Evolutionary conservation across 2,113 vertebrate species (phyloP).

Genomic region (Apus apus): DNA sequence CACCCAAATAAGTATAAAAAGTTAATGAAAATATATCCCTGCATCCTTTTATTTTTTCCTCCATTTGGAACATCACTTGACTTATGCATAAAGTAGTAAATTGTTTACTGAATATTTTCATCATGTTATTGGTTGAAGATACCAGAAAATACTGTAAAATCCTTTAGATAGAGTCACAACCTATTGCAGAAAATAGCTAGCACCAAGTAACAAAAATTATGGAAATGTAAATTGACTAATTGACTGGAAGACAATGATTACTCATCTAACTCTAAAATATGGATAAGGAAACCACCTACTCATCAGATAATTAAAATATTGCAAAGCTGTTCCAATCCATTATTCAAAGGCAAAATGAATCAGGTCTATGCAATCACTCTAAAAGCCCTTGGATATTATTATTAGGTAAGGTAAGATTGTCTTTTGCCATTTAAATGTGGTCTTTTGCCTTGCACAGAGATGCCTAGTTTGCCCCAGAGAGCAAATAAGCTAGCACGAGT

Average conservation of each 20-base stretch:
- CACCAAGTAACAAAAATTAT: neutral
- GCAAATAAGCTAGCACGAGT: neutral
- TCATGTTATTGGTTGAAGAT: neutral
- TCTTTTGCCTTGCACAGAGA: neutral
- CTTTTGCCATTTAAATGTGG: neutral
- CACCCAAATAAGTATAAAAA: neutral
- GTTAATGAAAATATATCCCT: neutral
- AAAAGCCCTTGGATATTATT: neutral
- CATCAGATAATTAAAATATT: constrained; percentile 44
- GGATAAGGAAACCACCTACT: neutral
- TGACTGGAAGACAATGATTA: neutral
- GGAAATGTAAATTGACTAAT: neutral
- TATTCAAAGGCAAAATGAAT: neutral
- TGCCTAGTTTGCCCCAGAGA: neutral
- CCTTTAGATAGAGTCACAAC: neutral
- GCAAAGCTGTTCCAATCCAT: neutral
- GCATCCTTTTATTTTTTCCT: neutral
- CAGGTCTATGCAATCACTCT: neutral
- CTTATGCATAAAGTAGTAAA: neutral
- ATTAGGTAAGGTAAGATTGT: neutral
- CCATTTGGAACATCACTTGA: neutral
- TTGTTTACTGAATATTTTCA: neutral
- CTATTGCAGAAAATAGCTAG: neutral
- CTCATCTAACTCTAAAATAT: neutral
- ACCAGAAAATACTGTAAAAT: neutral